phyloP scores from a whole-genome alignment of 1,140 invertebrate species.

The Trypoxylus dichotomus region DNA sequence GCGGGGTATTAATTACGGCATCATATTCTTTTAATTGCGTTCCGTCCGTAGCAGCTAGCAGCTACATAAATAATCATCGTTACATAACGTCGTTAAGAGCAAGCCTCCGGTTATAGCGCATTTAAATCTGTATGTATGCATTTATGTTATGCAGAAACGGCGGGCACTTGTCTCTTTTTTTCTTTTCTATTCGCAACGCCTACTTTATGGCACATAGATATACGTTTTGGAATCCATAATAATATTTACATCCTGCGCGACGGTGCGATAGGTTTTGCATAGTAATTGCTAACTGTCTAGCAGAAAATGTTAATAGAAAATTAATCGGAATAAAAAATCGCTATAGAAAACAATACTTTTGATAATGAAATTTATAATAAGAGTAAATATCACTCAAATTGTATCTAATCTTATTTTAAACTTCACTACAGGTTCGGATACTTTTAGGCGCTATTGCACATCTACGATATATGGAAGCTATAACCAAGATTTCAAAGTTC shows the following conservation, averaged over 20 bases:
- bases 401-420: too few relatives aligned
- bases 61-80: not conserved
- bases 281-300: too few relatives aligned
- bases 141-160: not conserved
- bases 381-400: too few relatives aligned
- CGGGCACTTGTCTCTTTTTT: not conserved
- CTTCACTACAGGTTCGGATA: too few relatives aligned
- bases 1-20: not conserved
- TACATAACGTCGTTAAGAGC: not conserved
- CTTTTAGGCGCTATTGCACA: too few relatives aligned
- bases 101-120: not conserved
- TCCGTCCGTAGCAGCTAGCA: not conserved
- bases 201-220: not conserved
- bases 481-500: too few relatives aligned
- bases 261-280: too few relatives aligned
- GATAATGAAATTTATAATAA: too few relatives aligned
- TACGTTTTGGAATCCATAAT: not conserved
- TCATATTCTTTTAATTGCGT: not conserved
- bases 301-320: too few relatives aligned
- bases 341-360: too few relatives aligned
- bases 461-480: too few relatives aligned
- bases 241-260: not conserved
- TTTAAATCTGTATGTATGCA: not conserved
- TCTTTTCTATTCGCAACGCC: not conserved
- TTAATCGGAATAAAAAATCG: too few relatives aligned